Evolutionary conservation across 2,888 invertebrate species (phyloP).

Genomic region (Trichopoda pennipes): DNA sequence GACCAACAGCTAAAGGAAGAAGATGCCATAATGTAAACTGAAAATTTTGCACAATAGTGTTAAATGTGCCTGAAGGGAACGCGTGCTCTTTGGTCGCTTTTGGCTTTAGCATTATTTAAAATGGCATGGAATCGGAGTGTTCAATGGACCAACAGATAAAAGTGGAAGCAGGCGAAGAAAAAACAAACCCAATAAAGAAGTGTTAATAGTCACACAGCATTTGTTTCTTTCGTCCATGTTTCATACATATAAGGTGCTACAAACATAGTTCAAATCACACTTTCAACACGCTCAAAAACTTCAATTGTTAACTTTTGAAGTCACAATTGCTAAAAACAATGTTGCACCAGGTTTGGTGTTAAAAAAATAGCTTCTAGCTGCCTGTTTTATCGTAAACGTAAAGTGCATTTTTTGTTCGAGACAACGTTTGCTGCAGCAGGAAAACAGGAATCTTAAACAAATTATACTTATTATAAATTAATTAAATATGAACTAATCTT

Average conservation of each 20-base stretch:
- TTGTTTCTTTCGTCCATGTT: slow-evolving; percentile 34
- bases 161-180: slow-evolving; percentile 20
- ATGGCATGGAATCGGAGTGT: slow-evolving; percentile 46
- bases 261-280: slow-evolving; percentile 64
- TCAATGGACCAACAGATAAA: slow-evolving; percentile 60
- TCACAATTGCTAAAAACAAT: slow-evolving; percentile 55
- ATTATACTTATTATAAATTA: too few relatives aligned
- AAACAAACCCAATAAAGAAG: slow-evolving; percentile 28
- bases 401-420: not conserved
- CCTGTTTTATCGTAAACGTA: not conserved
- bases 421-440: not conserved
- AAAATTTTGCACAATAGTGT: slow-evolving; percentile 20
- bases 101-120: slow-evolving; percentile 24
- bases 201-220: slow-evolving; percentile 63
- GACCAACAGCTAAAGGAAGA: slow-evolving; percentile 1
- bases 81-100: slow-evolving; percentile 43
- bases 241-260: slow-evolving; percentile 54
- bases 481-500: too few relatives aligned
- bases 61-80: slow-evolving; percentile 34
- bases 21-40: slow-evolving; percentile 11
- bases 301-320: slow-evolving; percentile 46
- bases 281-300: slow-evolving; percentile 55
- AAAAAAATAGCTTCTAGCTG: not conserved
- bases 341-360: slow-evolving; percentile 33
- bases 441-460: too few relatives aligned